A percentile compares a stretch with the other conserved stretches of the same genome.
Evolutionary conservation across 1,140 invertebrate species (phyloP).

Genomic region (Drosophila takahashii): DNA sequence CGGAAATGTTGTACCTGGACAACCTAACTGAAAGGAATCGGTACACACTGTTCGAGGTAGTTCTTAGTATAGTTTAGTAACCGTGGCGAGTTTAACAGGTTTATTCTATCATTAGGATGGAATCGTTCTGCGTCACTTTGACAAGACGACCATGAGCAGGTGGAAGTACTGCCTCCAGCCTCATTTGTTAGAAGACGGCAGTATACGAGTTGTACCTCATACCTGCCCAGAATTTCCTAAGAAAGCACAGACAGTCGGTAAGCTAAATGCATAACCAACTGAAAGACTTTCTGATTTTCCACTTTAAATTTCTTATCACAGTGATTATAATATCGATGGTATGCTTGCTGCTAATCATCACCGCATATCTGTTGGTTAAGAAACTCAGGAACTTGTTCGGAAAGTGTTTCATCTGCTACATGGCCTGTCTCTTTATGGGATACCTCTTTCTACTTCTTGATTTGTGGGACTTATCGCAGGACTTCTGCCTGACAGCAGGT

Average conservation of each 20-base stretch:
- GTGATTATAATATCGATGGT: slow-evolving; percentile 89
- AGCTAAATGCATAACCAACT: not conserved
- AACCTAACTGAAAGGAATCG: slow-evolving; percentile 9
- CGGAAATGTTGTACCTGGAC: slow-evolving; percentile 17
- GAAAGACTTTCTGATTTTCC: not conserved
- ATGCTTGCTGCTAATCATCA: slow-evolving; percentile 88
- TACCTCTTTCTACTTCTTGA: slow-evolving; percentile 86
- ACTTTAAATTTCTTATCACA: slow-evolving; percentile 51
- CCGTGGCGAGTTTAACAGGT: not conserved
- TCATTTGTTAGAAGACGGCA: not conserved
- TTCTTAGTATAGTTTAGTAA: not conserved
- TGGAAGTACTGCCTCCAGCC: slow-evolving; percentile 64
- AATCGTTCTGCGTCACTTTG: slow-evolving; percentile 9
- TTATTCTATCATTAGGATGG: slow-evolving; percentile 49
- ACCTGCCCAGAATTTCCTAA: slow-evolving; percentile 2
- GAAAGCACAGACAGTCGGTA: slow-evolving; percentile 14
- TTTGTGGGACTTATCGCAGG: slow-evolving; percentile 34
- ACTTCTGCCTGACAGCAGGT: slow-evolving; percentile 13
- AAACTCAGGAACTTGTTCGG: slow-evolving; percentile 90
- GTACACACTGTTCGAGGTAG: slow-evolving; percentile 65
- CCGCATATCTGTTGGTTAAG: slow-evolving; percentile 89
- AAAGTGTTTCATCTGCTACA: slow-evolving; percentile 90
- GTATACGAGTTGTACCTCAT: slow-evolving; percentile 33
- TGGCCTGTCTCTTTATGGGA: slow-evolving; percentile 87
- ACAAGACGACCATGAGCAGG: slow-evolving; percentile 16